Percentiles rank a stretch among this genome's conserved stretches.
phyloP scores from a whole-genome alignment of 2,113 vertebrate genomes.

The Pseudonaja textilis region DNA sequence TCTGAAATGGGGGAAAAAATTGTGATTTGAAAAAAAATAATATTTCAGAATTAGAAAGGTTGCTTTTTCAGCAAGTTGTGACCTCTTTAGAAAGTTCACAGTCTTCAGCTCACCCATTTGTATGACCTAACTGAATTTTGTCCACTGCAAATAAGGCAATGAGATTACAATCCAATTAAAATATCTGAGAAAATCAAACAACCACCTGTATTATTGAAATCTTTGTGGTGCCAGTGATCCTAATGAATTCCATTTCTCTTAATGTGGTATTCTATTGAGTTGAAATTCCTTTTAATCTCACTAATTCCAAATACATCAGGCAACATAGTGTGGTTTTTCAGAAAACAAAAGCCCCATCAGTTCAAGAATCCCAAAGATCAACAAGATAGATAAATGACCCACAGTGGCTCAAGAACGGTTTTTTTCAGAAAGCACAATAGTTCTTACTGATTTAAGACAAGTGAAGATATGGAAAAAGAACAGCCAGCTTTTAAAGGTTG shows the following conservation, averaged over 20 bases:
- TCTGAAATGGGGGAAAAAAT: background rate
- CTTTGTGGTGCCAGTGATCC: background rate
- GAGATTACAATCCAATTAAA: conserved; percentile 26
- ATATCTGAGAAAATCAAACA: conserved; percentile 27
- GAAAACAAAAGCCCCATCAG: conserved; percentile 20
- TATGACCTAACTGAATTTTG: conserved; percentile 24
- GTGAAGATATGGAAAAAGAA: background rate
- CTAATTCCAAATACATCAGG: conserved; percentile 3
- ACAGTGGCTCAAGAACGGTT: conserved; percentile 29
- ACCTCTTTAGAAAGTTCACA: conserved; percentile 32
- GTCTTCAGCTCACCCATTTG: conserved; percentile 28
- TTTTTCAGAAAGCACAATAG: conserved; percentile 24
- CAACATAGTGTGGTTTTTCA: background rate
- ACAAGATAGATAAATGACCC: conserved; percentile 12
- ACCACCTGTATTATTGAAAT: background rate
- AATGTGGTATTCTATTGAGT: background rate
- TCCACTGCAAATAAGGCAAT: conserved; percentile 21
- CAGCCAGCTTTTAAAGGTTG: background rate
- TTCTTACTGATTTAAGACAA: conserved; percentile 31
- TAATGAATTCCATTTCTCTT: background rate
- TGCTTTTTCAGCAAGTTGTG: conserved; percentile 44
- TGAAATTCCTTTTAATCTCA: background rate
- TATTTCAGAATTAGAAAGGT: conserved; percentile 5
- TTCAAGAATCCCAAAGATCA: conserved; percentile 38
- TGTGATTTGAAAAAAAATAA: background rate